Evolutionary conservation across 2,113 vertebrate genomes (phyloP).

Genomic region (Ceyx margarethae): DNA sequence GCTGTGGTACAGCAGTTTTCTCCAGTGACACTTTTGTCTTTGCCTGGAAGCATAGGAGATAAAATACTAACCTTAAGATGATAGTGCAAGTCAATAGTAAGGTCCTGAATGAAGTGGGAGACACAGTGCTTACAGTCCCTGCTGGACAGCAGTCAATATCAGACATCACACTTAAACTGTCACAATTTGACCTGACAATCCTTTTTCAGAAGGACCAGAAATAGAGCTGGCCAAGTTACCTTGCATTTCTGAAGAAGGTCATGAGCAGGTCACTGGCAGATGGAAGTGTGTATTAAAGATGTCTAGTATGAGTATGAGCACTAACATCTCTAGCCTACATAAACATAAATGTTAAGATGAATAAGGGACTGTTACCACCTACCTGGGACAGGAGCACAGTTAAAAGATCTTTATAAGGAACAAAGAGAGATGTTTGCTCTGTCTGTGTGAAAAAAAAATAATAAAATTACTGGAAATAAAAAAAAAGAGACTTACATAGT

Average conservation of each 20-base stretch:
- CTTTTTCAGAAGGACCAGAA: conserved; percentile 56
- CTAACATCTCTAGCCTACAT: neutral
- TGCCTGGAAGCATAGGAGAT: conserved; percentile 27
- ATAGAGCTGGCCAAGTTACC: conserved; percentile 40
- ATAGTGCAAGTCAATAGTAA: neutral
- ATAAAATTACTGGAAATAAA: conserved; percentile 55
- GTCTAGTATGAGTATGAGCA: neutral
- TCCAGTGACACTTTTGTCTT: conserved; percentile 10
- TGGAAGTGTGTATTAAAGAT: neutral
- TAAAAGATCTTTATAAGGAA: conserved; percentile 35
- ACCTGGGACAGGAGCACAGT: neutral
- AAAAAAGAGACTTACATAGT: conserved; percentile 69
- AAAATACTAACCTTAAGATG: conserved; percentile 14
- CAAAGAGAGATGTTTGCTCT: conserved; percentile 51
- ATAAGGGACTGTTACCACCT: neutral
- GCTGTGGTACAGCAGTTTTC: neutral
- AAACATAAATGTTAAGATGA: conserved; percentile 27
- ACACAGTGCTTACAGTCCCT: neutral
- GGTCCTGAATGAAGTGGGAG: conserved; percentile 31
- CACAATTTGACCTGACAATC: conserved; percentile 57
- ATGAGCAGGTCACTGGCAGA: neutral
- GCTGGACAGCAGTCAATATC: conserved; percentile 22
- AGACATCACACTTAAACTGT: conserved; percentile 56
- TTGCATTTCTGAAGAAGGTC: conserved; percentile 38
- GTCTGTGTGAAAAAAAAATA: conserved; percentile 54